Percentiles rank a stretch among this genome's conserved stretches.
Conservation (phyloP, 2,797 vertebrate species). For the Mico argentatus region DNA sequence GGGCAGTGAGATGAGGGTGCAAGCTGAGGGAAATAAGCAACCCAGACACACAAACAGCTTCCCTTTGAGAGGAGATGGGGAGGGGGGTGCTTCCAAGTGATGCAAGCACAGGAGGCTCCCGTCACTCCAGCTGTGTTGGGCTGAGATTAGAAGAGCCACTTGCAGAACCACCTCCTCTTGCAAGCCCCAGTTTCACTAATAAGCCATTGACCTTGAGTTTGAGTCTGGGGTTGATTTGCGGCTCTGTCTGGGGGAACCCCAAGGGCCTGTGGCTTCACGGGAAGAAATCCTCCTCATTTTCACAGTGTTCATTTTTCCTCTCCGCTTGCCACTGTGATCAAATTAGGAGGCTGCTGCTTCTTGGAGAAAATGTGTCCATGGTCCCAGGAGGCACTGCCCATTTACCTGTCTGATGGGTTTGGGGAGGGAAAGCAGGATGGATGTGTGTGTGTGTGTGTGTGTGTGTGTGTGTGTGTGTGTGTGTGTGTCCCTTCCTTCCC, state of each 20-base stretch:
- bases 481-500: background rate
- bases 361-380: conserved; percentile 76
- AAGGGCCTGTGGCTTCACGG: conserved; percentile 79
- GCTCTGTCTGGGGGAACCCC: conserved; percentile 78
- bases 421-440: background rate
- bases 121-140: background rate
- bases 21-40: background rate
- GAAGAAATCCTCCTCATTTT: conserved; percentile 82
- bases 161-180: background rate
- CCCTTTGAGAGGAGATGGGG: background rate
- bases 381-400: conserved; percentile 75
- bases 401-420: conserved; percentile 69
- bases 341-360: conserved; percentile 81
- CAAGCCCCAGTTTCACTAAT: conserved; percentile 72
- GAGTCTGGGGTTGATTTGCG: conserved; percentile 80
- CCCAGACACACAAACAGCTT: background rate
- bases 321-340: conserved; percentile 78
- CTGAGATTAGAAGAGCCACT: background rate
- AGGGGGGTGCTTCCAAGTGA: background rate
- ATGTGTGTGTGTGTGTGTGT: background rate
- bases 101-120: background rate
- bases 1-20: background rate
- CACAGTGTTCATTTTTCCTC: conserved; percentile 72
- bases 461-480: background rate
- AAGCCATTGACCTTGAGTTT: conserved; percentile 81